Evolutionary conservation across 1,140 invertebrate genomes (phyloP), one percentile per base, ranked within the genome.

Genomic region (Leptopilina clavipes): DNA sequence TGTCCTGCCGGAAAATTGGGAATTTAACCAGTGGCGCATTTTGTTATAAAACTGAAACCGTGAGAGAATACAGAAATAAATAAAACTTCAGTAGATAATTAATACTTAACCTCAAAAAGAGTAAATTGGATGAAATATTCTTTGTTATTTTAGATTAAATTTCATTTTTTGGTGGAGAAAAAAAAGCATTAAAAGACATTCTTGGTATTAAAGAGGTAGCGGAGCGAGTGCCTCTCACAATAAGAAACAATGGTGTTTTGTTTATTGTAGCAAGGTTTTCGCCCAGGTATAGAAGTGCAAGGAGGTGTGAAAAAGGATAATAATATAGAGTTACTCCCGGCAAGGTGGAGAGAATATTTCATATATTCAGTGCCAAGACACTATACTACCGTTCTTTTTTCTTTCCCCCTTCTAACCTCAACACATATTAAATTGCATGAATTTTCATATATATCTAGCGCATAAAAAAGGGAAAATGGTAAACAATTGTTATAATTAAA

Each of bases 291-390:
- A 87, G 85, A 86, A 78, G 84, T 83, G 83, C 86, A 88, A 74
- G 78, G 84, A 90, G 86, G 89, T 90, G 89, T 90, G 89, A 90
- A 90, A 89, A 88, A 87, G 88, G 89, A 89, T 89, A 89, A 90
- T 89, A 89, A 90, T 90, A 90, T 90, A 89, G 85, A 89, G 88
- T 90, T 90, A 89, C 89, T 70, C 19, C n/a, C 74, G 75, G 75
- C 76, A 78, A 81, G 81, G 80, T 76, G 82, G 76, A 72, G 83
- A 77, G 83, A 84, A 86, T 85, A 85, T 88, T 87, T 86, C 82
- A 83, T 83, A 31, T 31, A 83, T 84, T 78, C 22, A 65, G 81
- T 78, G 76, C 82, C 74, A 40, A 83, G 79, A 71, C 1, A 31
- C 25, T n/a, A n/a, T 31, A 40, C 37, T 40, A 40, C 74, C 72